Evolutionary conservation across 2,113 vertebrate species (phyloP).

Genomic region (Eclectus roratus): DNA sequence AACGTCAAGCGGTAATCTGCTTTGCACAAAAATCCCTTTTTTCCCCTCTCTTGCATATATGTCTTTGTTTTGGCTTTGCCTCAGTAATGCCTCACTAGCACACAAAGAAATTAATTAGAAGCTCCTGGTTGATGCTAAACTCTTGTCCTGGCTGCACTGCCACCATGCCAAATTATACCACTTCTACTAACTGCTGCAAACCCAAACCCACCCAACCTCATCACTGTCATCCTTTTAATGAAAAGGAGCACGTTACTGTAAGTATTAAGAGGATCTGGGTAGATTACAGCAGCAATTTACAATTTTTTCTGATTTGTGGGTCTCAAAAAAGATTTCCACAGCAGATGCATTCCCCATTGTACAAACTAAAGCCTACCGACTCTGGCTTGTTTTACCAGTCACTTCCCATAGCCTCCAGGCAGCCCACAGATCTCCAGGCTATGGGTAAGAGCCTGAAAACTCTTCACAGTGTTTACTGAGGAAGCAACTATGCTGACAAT

Average conservation of each 20-base stretch:
- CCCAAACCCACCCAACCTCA: neutral
- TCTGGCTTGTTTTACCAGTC: neutral
- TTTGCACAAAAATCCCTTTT: neutral
- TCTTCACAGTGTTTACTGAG: neutral
- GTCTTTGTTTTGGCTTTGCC: neutral
- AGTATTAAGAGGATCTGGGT: neutral
- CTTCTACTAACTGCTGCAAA: neutral
- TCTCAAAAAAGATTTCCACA: neutral
- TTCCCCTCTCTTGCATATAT: neutral
- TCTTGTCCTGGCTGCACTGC: neutral
- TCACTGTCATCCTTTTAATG: neutral
- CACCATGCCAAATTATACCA: neutral
- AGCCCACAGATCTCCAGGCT: neutral
- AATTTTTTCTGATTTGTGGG: neutral
- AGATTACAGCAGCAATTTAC: constrained; percentile 9
- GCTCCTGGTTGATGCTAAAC: neutral
- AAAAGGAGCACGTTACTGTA: neutral
- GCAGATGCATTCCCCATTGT: neutral
- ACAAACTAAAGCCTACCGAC: neutral
- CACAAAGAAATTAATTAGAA: neutral
- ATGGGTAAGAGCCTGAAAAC: neutral
- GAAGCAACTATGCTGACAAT: neutral
- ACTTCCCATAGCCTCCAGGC: neutral
- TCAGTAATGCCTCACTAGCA: neutral
- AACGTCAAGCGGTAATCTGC: neutral